phyloP scores from a whole-genome alignment of 2,113 vertebrate species.

The Serilophus lunatus region DNA sequence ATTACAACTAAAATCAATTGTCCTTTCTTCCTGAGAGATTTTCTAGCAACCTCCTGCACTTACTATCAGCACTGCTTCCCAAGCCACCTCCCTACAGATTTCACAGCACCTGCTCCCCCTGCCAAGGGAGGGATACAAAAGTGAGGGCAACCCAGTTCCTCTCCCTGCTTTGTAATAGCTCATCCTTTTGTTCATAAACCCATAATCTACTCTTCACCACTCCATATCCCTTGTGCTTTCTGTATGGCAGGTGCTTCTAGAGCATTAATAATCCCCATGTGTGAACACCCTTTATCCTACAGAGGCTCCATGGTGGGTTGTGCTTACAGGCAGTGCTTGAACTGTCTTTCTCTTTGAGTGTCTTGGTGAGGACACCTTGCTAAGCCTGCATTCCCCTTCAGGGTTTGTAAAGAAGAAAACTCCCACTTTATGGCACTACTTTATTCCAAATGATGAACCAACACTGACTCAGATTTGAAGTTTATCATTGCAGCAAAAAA shows the following conservation, averaged over 20 bases:
- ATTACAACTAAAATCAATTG: constrained; percentile 23
- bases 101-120: not conserved
- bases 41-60: constrained; percentile 2
- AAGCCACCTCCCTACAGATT: not conserved
- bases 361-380: not conserved
- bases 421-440: not conserved
- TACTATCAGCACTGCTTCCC: not conserved
- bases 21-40: not conserved
- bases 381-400: not conserved
- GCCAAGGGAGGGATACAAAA: not conserved
- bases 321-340: not conserved
- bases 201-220: not conserved
- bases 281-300: not conserved
- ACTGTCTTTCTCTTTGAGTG: not conserved
- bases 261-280: not conserved
- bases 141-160: not conserved
- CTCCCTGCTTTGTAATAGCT: not conserved
- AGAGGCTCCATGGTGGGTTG: not conserved
- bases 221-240: not conserved
- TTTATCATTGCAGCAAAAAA: not conserved
- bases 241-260: not conserved
- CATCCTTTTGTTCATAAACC: not conserved
- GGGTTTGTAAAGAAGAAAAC: not conserved
- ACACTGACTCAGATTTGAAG: not conserved
- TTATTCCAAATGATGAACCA: not conserved